These are phyloP conservation scores for Taphrorychus bicolor DNA, from an alignment of 2,888 invertebrate genomes.

Conservation along the genomic window DNA sequence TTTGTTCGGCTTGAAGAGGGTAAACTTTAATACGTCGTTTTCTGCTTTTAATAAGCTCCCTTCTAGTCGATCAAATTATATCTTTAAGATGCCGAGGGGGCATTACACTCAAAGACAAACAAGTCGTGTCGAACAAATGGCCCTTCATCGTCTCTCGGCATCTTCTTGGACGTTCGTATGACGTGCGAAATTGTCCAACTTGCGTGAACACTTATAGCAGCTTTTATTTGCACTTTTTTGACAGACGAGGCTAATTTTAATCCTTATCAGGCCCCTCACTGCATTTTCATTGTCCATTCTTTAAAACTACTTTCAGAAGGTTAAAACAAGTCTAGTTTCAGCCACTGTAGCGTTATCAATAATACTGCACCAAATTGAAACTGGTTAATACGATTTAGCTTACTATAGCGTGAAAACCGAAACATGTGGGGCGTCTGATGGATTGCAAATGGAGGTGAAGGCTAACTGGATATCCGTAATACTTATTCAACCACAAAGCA, in stretches of 20 bases:
- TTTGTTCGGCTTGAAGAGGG: neutral
- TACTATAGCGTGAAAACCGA: neutral
- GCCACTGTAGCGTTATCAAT: neutral
- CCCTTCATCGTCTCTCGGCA: neutral
- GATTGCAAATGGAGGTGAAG: neutral
- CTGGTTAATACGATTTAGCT: neutral
- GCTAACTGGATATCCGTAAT: neutral
- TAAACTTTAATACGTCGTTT: neutral
- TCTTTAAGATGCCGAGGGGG: neutral
- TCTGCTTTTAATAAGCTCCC: neutral
- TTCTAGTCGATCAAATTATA: neutral
- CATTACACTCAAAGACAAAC: constrained; percentile 10
- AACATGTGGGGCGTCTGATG: neutral
- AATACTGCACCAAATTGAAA: neutral
- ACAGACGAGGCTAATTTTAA: constrained; percentile 8
- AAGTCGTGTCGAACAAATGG: constrained; percentile 6
- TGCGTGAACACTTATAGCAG: neutral
- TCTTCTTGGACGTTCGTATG: constrained; percentile 13
- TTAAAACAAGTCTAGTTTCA: neutral
- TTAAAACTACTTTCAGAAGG: neutral
- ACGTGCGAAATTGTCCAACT: constrained; percentile 16
- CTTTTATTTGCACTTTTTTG: constrained; percentile 7
- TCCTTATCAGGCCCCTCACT: neutral
- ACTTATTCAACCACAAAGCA: neutral
- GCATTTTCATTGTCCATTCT: neutral